Percentiles rank a stretch among this genome's conserved stretches.
Evolutionary conservation across 2,888 invertebrate genomes (phyloP).

Genomic region (Drosophila bunnanda): DNA sequence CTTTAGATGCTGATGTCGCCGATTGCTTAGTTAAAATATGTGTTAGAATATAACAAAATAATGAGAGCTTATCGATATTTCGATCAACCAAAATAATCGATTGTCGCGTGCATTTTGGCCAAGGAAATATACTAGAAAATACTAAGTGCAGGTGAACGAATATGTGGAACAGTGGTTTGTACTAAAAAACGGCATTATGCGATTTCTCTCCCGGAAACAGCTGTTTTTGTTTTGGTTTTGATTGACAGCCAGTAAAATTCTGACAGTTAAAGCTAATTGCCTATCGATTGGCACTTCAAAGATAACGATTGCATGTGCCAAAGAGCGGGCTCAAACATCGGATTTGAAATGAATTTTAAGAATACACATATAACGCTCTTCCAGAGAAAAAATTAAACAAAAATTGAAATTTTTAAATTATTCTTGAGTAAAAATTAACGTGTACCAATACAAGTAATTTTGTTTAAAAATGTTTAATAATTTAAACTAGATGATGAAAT

Average conservation of each 20-base stretch:
- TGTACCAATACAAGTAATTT: too few relatives aligned
- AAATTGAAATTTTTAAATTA: too few relatives aligned
- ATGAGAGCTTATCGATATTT: not conserved
- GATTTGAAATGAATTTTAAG: too few relatives aligned
- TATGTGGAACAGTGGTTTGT: not conserved
- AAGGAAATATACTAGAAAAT: not conserved
- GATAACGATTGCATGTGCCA: too few relatives aligned
- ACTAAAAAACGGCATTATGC: not conserved
- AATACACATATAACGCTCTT: too few relatives aligned
- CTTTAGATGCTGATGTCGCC: not conserved
- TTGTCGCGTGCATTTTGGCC: too few relatives aligned
- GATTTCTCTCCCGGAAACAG: not conserved
- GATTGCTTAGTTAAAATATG: conserved; percentile 6
- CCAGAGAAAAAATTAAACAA: too few relatives aligned
- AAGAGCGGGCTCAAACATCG: too few relatives aligned
- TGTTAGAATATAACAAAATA: conserved; percentile 7
- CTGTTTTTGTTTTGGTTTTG: not conserved
- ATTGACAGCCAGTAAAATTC: not conserved
- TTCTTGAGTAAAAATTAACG: too few relatives aligned
- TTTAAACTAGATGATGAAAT: not conserved
- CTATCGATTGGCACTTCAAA: too few relatives aligned
- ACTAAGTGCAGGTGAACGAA: not conserved
- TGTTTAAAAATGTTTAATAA: not conserved
- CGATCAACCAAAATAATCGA: not conserved
- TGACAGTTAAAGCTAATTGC: not conserved